These are phyloP conservation scores for Bos taurus DNA, from an alignment of 2,113 vertebrate genomes.

Conservation along the genomic window ARS-UCD2.0 NC_037337.1:74666501-74667000, in stretches of 20 bases:
- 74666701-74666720: neutral
- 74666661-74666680: neutral
- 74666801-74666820: neutral
- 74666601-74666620: neutral
- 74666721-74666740: neutral
- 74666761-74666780: neutral
- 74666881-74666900: rapidly evolving
- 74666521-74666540: neutral
- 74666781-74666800: neutral
- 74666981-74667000: neutral
- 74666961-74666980: neutral
- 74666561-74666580: neutral
- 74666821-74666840: neutral
- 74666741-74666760: neutral
- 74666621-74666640: neutral
- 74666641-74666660: neutral
- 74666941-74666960: neutral
- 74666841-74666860: neutral
- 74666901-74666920: neutral
- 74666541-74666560: slow-evolving; percentile 3
- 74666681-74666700: neutral
- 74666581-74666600: neutral
- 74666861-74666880: neutral
- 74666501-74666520: neutral
- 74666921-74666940: neutral